A percentile compares a stretch with the other conserved stretches of the same genome.
phyloP scores from a whole-genome alignment of 2,797 vertebrate species.

The Clarias fuscus region DNA sequence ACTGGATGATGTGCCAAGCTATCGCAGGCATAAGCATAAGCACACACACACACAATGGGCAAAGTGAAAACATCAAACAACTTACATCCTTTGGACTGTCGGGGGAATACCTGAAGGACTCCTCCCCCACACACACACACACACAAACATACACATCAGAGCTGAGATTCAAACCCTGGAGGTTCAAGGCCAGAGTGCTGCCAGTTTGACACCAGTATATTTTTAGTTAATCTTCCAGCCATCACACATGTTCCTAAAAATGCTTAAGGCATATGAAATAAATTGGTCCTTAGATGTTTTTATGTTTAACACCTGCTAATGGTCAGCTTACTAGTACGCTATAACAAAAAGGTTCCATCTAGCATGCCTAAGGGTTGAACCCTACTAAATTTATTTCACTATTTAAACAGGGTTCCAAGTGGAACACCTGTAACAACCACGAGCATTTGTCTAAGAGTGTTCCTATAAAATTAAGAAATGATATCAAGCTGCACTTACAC shows the following conservation, averaged over 20 bases:
- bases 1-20: too few species aligned
- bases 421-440: neutral
- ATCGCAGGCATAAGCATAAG: too few species aligned
- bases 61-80: too few species aligned
- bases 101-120: too few species aligned
- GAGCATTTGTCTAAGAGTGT: neutral
- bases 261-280: neutral
- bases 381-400: neutral
- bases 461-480: constrained; percentile 2
- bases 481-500: constrained; percentile 17
- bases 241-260: neutral
- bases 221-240: neutral
- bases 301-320: constrained; percentile 25
- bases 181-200: too few species aligned
- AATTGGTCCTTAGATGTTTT: constrained; percentile 8
- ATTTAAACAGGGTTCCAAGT: neutral
- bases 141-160: too few species aligned
- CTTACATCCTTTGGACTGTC: too few species aligned
- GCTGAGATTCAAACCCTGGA: too few species aligned
- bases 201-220: neutral
- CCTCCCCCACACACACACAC: too few species aligned
- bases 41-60: too few species aligned
- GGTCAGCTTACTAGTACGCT: neutral
- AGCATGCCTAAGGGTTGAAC: neutral
- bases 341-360: neutral